Evolutionary conservation across 2,888 invertebrate genomes (phyloP).

Genomic region (Lasioglossum calceatum): DNA sequence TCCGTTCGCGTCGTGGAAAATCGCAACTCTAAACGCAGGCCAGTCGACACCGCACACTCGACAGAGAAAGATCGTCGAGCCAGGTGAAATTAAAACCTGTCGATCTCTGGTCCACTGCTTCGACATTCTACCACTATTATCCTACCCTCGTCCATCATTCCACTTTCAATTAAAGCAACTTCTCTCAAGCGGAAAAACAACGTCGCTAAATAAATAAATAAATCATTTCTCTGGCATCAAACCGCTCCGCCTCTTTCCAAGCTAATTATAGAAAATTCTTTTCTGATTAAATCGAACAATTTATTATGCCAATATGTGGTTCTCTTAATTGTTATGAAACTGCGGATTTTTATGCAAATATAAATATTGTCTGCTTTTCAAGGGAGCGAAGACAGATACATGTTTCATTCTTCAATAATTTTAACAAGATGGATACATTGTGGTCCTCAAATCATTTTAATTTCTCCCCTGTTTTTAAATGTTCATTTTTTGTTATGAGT

Average conservation of each 20-base stretch:
- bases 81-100: neutral
- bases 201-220: neutral
- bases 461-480: no score
- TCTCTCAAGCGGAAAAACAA: neutral
- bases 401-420: no score
- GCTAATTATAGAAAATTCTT: neutral
- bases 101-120: neutral
- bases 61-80: constrained; percentile 18
- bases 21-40: constrained; percentile 67
- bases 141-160: neutral
- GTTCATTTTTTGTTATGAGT: no score
- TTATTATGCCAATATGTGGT: no score
- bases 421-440: no score
- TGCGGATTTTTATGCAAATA: no score
- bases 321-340: no score
- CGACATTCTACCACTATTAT: neutral
- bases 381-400: no score
- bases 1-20: constrained; percentile 73
- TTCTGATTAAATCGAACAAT: no score
- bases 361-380: no score
- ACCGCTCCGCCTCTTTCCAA: neutral
- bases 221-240: neutral
- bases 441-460: no score
- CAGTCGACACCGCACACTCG: constrained; percentile 21
- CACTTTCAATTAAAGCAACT: neutral